Percentiles rank a stretch among this genome's conserved stretches.
These are phyloP conservation scores for Parelbella ahira DNA, from an alignment of 2,888 invertebrate genomes.

Conservation along the genomic window DNA sequence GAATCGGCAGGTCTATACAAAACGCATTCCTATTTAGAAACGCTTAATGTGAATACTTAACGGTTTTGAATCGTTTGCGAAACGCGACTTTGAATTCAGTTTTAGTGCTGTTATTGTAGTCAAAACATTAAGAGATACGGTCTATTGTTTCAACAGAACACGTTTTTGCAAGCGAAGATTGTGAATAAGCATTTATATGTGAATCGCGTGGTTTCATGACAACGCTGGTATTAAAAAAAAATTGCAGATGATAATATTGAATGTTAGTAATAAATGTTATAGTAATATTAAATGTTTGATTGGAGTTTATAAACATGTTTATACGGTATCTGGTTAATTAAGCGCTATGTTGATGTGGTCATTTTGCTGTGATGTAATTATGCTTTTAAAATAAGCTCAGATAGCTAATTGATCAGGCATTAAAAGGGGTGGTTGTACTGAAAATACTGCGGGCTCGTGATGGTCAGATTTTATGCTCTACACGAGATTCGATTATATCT, in stretches of 20 bases:
- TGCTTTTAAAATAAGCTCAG: constrained; percentile 54
- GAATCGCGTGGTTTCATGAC: neutral
- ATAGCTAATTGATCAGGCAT: constrained; percentile 48
- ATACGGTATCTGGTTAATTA: constrained; percentile 46
- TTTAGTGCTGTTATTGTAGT: constrained; percentile 11
- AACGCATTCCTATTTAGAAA: constrained; percentile 24
- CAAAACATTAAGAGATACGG: neutral
- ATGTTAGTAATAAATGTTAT: no score
- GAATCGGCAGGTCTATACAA: constrained; percentile 25
- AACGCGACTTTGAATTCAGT: constrained; percentile 14
- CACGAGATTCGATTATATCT: constrained; percentile 16
- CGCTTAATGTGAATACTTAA: constrained; percentile 23
- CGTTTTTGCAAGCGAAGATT: no score
- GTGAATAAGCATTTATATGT: no score
- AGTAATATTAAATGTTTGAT: no score
- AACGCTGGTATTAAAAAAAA: constrained; percentile 2
- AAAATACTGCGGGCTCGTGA: constrained; percentile 16
- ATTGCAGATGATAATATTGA: constrained; percentile 1
- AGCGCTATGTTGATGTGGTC: constrained; percentile 45
- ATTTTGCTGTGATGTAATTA: constrained; percentile 47
- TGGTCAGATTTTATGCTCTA: constrained; percentile 22
- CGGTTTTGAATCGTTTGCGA: constrained; percentile 19
- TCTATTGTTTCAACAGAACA: constrained; percentile 18
- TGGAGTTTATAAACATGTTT: constrained; percentile 29
- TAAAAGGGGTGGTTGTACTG: constrained; percentile 40